Evolutionary conservation across 2,113 vertebrate genomes (phyloP).

Genomic region (Anoura caudifer): DNA sequence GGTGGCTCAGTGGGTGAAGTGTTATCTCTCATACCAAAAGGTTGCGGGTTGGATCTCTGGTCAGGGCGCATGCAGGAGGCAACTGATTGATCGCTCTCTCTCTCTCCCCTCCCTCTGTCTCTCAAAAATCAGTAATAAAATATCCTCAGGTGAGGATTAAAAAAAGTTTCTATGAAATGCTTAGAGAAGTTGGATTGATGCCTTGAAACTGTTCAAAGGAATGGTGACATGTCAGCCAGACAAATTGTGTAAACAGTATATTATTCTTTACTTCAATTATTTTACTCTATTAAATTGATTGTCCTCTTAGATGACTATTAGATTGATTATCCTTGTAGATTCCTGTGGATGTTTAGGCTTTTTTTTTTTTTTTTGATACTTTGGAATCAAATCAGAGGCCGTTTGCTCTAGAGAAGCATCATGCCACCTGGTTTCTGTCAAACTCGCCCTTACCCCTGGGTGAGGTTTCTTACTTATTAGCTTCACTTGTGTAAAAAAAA

Average conservation of each 20-base stretch:
- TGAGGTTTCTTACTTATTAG: background rate
- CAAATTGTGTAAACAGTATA: constrained; percentile 70
- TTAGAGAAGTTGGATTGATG: constrained; percentile 70
- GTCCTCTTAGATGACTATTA: background rate
- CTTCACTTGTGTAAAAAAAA: background rate
- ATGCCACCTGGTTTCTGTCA: background rate
- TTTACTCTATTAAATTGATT: background rate
- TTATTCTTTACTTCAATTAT: constrained; percentile 18
- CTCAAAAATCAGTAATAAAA: no score
- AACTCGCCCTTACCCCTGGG: background rate
- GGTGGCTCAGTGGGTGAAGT: no score
- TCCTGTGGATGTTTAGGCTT: background rate
- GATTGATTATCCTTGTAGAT: background rate
- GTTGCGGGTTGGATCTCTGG: no score
- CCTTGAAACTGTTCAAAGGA: constrained; percentile 69
- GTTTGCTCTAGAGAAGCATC: background rate
- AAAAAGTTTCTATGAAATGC: constrained; percentile 68
- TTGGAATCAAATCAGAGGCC: background rate
- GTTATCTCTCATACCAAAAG: no score
- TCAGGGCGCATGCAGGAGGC: no score
- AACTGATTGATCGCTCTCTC: no score
- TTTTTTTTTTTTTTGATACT: background rate
- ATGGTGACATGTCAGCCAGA: constrained; percentile 66
- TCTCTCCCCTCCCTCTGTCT: no score
- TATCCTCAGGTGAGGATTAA: background rate